Evolutionary conservation across 2,888 invertebrate species (phyloP).

Genomic region (Gymnoscelis rufifasciata): DNA sequence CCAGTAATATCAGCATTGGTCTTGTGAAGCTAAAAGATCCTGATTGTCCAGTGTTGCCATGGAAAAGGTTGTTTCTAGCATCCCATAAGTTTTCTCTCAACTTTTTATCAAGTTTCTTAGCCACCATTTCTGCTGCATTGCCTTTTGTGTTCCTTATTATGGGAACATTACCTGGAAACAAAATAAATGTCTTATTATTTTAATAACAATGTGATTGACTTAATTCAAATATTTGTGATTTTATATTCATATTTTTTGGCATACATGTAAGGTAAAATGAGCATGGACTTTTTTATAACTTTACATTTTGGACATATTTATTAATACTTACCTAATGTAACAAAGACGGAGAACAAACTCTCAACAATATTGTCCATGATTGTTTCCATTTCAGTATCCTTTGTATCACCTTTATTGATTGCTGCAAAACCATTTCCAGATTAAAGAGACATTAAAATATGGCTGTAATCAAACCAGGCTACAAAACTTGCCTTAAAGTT

Average conservation of each 20-base stretch:
- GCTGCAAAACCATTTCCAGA: slow-evolving; percentile 75
- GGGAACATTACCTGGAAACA: slow-evolving; percentile 84
- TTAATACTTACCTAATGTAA: slow-evolving; percentile 89
- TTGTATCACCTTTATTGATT: slow-evolving; percentile 95
- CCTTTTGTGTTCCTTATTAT: slow-evolving; percentile 95
- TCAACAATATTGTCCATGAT: slow-evolving; percentile 97
- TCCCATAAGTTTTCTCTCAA: slow-evolving; percentile 97
- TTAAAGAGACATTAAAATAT: too few species aligned
- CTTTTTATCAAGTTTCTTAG: slow-evolving; percentile 97
- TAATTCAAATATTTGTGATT: too few species aligned
- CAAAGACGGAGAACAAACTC: slow-evolving; percentile 97
- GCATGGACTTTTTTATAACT: too few species aligned
- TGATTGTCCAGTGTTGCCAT: slow-evolving; percentile 87
- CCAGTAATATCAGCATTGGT: slow-evolving; percentile 93
- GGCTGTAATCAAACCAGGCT: too few species aligned
- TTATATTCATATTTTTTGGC: too few species aligned
- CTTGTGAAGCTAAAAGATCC: slow-evolving; percentile 93
- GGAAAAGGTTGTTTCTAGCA: slow-evolving; percentile 96
- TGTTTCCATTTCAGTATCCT: slow-evolving; percentile 96
- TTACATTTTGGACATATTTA: too few species aligned
- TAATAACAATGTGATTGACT: too few species aligned
- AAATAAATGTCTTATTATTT: not conserved
- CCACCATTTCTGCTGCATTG: slow-evolving; percentile 99
- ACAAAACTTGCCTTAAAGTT: too few species aligned
- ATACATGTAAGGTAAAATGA: too few species aligned